Percentiles rank a stretch among this genome's conserved stretches.
Conservation (phyloP, 2,797 vertebrate species). For the Parotocinclus haroldoi region DNA sequence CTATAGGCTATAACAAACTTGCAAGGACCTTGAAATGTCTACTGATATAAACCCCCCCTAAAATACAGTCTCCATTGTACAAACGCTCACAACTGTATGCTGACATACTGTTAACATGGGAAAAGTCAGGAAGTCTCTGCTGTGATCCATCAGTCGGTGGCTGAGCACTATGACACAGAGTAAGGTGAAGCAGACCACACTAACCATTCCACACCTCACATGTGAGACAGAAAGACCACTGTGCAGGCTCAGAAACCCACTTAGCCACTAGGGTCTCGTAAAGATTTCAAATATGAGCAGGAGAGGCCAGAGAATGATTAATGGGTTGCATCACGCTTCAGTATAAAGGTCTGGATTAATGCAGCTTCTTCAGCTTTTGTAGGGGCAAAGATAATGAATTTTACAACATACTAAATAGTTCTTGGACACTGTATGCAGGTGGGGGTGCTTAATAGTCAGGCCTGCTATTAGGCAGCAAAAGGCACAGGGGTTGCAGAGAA, state of each 20-base stretch:
- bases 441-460: conserved; percentile 28
- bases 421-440: conserved; percentile 13
- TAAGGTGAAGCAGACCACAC: conserved; percentile 44
- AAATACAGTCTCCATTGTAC: conserved; percentile 5
- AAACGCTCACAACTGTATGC: conserved; percentile 19
- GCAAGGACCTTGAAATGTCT: conserved; percentile 18
- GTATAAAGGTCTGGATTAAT: conserved; percentile 59
- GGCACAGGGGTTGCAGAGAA: conserved; percentile 4
- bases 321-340: conserved; percentile 37
- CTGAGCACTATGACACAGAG: conserved; percentile 56
- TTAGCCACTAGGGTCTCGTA: conserved; percentile 42
- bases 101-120: conserved; percentile 50
- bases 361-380: conserved; percentile 35
- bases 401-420: conserved; percentile 37
- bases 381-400: conserved; percentile 37
- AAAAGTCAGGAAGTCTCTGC: conserved; percentile 65
- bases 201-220: conserved; percentile 38
- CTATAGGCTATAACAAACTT: conserved; percentile 24
- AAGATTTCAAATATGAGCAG: conserved; percentile 38
- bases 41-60: conserved; percentile 20
- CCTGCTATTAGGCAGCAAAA: background rate
- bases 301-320: conserved; percentile 31
- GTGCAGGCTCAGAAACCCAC: conserved; percentile 28
- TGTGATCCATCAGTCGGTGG: conserved; percentile 61
- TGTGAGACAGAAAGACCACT: conserved; percentile 45